Base-by-base conservation (phyloP, 2,797 vertebrate species). In the Chelon auratus region DNA sequence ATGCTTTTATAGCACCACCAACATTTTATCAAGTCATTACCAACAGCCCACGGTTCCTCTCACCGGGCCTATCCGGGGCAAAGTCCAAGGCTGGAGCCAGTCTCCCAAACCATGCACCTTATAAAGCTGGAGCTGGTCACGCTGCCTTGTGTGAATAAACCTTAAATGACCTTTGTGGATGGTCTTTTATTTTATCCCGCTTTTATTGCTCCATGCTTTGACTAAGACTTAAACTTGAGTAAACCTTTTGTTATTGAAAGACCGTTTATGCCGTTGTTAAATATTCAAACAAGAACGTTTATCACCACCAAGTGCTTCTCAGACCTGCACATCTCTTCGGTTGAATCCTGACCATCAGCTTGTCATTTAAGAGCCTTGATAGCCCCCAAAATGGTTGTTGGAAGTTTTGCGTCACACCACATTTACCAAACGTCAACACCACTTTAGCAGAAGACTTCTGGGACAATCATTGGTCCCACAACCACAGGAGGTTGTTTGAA, bases 11-110 rank as follows among this genome's bases (percentile, higher is more conserved):
- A 62, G 81, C 70, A 68, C 66, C 42, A 13, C 14, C 39, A 43
- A 65, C 75, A 58, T 53, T 62, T 72, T 54, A 60, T 63, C 20
- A 0, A 62, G 62, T 20, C 22, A 13, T 6, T 37, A 51, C 57
- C 17, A 48, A n/a, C 57, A 2, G 50, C 47, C 14, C 24, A 56
- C 12, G 40, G 26, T 81, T 73, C 52, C 56, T 70, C 52, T 78
- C 53, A 6, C 20, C 57, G 53, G 42, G 42, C 57, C 33, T 5
- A 0, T 53, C 45, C 0, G 10, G 43, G 59, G 26, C 72, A 84
- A 82, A 84, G 87, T 82, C 78, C 78, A 24, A 62, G 57, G 68
- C 60, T 40, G 18, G 54, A 54, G 60, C 54, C 2, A 39, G 11
- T 71, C n/a, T 22, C 10, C 48, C 12, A 42, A 75, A 60, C 48